Evolutionary conservation across 2,888 invertebrate species (phyloP), one percentile per base, ranked within the genome.

Genomic region (Dicycla oo): DNA sequence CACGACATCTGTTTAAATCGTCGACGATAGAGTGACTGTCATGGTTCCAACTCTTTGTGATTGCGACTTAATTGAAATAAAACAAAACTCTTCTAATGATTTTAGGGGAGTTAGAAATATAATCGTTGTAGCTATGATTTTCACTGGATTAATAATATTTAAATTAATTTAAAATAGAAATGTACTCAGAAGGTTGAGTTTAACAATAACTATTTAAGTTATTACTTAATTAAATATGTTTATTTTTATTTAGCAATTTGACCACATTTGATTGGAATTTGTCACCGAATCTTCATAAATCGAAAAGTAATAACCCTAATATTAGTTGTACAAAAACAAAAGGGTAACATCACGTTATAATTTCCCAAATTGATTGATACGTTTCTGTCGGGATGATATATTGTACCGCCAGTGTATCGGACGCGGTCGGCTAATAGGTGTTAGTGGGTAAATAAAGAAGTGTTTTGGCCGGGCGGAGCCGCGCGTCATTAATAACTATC

Each of bases 1-100:
- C 96, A 96, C 96, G 96, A 96, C 95, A 96, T 96, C 96, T 96
- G 95, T 94, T 95, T 95, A 94, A 95, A 96, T 95, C 94, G 93
- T 91, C 92, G 95, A 91, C 93, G 91, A 95, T 95, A 91, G 94
- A 95, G 93, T 94, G 93, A 94, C 94, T 93, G 92, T 91, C 93
- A 93, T 86, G 93, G 93, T 90, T 87, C 84, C 88, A 93, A 93
- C 92, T 94, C 94, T 94, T 95, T 94, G 93, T 93, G 92, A 94
- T 94, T 93, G 93, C 90, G 90, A 91, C 90, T 93, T 95, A 93
- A 95, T 95, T 95, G 94, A 95, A 95, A 95, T 95, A 94, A 94
- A 94, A 94, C 93, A 94, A 93, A 94, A 94, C 92, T 94, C 92
- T 93, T 91, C 88, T 87, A 82, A 86, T 85, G 89, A 89, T 87